Evolutionary conservation across 2,797 vertebrate genomes (phyloP), one percentile per base, ranked within the genome.

Genomic region (Huso huso): DNA sequence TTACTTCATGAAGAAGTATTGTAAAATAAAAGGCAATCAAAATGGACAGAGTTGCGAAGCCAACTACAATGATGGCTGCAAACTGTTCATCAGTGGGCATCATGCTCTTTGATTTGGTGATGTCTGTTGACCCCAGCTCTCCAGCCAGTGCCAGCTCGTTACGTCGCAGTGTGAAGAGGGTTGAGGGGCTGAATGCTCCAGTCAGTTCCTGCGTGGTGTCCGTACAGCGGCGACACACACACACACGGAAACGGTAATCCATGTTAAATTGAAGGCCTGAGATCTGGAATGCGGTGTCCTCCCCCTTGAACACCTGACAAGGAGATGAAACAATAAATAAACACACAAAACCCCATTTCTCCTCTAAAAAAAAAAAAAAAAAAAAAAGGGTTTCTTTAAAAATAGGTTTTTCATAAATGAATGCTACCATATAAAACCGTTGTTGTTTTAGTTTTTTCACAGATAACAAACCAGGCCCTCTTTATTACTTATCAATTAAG

Each of bases 1-100:
- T 87, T 84, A 98, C 91, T 97, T 98, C 94, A 99, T 97, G 71
- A 99, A 93, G 90, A 98, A 94, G 89, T 96, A 95, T 70, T 99
- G 96, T 77, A 99, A 86, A 86, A 99, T 88, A 88, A 91, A 91
- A 99, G 84, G 97, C 97, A 64, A 98, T 95, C 74, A 99, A 78
- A 80, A 97, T 88, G 57, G 95, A 98, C 75, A 97, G 79, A 75
- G 86, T 92, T 4, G 93, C 95, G 68, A 97, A 95, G 78, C 92
- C 92, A 23, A 92, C 87, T 71, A 99, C 93, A 37, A 99, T 93
- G 73, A 99, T 89, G 63, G 93, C 88, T 0, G 96, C 96, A 13
- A 96, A 98, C 79, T 95, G 93, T 89, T 97, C 95, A 66, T 99
- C 97, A 73, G 91, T 95, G 71, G 91, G 88, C 82, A 95, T 90